Evolutionary conservation across 2,113 vertebrate species (phyloP), one percentile per base, ranked within the genome.

Genomic region (Oxyura jamaicensis): DNA sequence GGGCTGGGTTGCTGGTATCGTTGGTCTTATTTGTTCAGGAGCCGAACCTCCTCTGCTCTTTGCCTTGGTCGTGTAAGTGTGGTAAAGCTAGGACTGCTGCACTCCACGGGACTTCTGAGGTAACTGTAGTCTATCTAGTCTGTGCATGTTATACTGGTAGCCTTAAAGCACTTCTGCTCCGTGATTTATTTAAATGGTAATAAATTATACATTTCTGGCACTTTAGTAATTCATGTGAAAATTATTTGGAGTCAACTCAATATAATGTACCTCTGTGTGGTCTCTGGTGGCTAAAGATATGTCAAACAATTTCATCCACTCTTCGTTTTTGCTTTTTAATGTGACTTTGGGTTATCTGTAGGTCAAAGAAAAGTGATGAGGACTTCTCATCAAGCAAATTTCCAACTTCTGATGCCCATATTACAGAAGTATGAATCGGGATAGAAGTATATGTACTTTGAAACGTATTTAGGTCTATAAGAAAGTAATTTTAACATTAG

Each of bases 221-320:
- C 98, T 98, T 98, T 92, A 98, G 98, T 97, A 98, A 98, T 97
- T 98, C 98, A 98, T 98, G 98, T 98, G 98, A 98, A 98, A 98
- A 97, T 98, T 97, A 98, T 97, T 98, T 98, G 96, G 96, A 98
- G 97, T 97, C 94, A 95, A 87, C 94, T 97, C 88, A 94, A 91
- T 96, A 97, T 96, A 98, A 97, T 94, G 18, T 91, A 94, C 92
- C 94, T 85, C 95, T 53, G 90, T 46, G 50, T 41, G 86, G 94
- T 97, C 97, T 90, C 94, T 76, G 42, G 89, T 95, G 98, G 96
- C 53, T 11, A 8, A 79, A 73, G 94, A 72, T 83, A 89, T 95
- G 96, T 98, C 96, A 97, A 87, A 90, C 92, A 26, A 78, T 93
- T 96, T 89, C 92, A 91, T 76, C 88, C 29, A 2, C 60, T 95